Percentiles rank a stretch among this genome's conserved stretches.
phyloP scores from a whole-genome alignment of 2,113 vertebrate species.

The Elgaria multicarinata region DNA sequence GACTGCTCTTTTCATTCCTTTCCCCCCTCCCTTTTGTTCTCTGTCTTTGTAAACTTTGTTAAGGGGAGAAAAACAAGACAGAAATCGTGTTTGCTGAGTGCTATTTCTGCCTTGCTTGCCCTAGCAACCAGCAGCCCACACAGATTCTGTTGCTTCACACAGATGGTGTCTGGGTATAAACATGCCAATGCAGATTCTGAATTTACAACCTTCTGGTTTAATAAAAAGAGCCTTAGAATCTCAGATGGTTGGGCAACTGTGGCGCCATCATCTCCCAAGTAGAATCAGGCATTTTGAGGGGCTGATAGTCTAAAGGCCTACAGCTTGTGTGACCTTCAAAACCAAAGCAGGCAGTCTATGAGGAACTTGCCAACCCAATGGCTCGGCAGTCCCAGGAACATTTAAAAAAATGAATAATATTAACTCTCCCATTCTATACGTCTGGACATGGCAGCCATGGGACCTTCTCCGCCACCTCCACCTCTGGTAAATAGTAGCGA shows the following conservation, averaged over 20 bases:
- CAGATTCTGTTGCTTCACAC: background rate
- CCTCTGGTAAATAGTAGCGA: background rate
- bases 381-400: too few species aligned
- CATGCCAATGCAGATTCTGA: background rate
- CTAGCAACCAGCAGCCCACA: background rate
- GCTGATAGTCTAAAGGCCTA: background rate
- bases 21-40: background rate
- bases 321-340: background rate
- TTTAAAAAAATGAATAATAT: too few species aligned
- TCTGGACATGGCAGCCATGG: too few species aligned
- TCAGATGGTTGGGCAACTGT: background rate
- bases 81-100: background rate
- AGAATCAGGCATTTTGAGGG: background rate
- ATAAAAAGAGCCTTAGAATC: background rate
- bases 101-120: background rate
- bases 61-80: background rate
- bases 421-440: too few species aligned
- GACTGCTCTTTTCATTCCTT: background rate
- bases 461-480: background rate
- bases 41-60: constrained; percentile 1
- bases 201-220: background rate
- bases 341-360: background rate
- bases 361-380: background rate
- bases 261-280: background rate
- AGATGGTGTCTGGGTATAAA: background rate